These are phyloP conservation scores for Tenualosa ilisha DNA, from an alignment of 2,797 vertebrate genomes.

Conservation along the genomic window DNA sequence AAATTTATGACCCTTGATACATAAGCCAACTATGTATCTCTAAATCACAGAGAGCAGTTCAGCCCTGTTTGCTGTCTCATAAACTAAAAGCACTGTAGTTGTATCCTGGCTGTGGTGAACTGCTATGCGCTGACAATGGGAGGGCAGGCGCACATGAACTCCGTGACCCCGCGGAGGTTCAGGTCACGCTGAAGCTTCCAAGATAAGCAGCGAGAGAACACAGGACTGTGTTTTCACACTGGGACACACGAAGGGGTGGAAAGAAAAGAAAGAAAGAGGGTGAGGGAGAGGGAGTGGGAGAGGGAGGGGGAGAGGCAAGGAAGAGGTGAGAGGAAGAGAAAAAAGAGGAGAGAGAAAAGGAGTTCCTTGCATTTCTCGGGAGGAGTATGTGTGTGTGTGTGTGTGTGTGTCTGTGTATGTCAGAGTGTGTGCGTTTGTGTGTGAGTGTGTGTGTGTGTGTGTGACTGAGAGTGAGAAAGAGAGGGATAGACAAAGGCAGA, in stretches of 20 bases:
- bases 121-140: neutral
- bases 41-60: neutral
- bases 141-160: constrained; percentile 3
- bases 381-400: neutral
- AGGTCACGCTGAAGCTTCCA: neutral
- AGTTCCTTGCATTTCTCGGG: too few species aligned
- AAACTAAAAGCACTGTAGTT: neutral
- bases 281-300: constrained; percentile 25
- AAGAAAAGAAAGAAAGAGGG: constrained; percentile 16
- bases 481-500: neutral
- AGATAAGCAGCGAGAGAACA: neutral
- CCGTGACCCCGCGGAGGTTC: neutral
- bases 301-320: constrained; percentile 7
- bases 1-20: neutral
- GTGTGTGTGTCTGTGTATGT: neutral
- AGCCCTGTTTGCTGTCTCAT: neutral
- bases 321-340: neutral
- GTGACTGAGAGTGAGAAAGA: neutral
- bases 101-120: neutral
- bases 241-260: constrained; percentile 6
- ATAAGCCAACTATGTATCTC: neutral
- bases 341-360: neutral
- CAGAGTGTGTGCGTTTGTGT: neutral
- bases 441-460: neutral
- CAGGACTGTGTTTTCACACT: neutral